phyloP scores from a whole-genome alignment of 2,113 vertebrate genomes.

The Myodes glareolus region DNA sequence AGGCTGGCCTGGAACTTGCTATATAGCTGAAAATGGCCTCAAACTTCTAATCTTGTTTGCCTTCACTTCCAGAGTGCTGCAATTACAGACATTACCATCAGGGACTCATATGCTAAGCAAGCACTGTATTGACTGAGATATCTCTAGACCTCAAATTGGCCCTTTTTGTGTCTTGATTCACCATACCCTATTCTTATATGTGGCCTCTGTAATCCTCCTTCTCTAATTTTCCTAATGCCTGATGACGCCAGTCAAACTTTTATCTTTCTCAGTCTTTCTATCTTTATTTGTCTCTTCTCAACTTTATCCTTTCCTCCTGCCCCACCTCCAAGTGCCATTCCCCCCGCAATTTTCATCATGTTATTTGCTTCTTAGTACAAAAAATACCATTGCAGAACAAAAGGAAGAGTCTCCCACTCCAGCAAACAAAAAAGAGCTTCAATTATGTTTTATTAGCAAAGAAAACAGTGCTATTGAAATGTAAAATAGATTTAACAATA shows the following conservation, averaged over 20 bases:
- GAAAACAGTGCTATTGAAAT: constrained; percentile 25
- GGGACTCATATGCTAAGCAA: background rate
- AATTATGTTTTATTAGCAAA: constrained; percentile 19
- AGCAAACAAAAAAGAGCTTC: constrained; percentile 6
- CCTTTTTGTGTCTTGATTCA: background rate
- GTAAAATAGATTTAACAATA: constrained; percentile 16
- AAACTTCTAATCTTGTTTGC: background rate
- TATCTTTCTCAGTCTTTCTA: background rate
- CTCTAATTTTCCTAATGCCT: background rate
- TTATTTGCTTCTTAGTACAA: constrained; percentile 26
- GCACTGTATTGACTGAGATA: background rate
- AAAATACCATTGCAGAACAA: constrained; percentile 34
- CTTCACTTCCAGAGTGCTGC: background rate
- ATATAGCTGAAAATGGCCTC: background rate
- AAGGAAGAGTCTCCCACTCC: background rate
- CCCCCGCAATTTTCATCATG: background rate
- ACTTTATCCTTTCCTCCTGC: background rate
- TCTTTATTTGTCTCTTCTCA: background rate
- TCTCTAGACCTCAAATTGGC: background rate
- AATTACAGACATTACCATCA: background rate
- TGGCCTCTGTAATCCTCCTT: background rate
- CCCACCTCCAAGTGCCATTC: background rate
- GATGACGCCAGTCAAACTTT: background rate
- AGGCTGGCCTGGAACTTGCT: background rate
- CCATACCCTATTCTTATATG: background rate